These are phyloP conservation scores for Hylyphantes graminicola DNA, from an alignment of 1,140 invertebrate genomes.

Conservation along the genomic window DNA sequence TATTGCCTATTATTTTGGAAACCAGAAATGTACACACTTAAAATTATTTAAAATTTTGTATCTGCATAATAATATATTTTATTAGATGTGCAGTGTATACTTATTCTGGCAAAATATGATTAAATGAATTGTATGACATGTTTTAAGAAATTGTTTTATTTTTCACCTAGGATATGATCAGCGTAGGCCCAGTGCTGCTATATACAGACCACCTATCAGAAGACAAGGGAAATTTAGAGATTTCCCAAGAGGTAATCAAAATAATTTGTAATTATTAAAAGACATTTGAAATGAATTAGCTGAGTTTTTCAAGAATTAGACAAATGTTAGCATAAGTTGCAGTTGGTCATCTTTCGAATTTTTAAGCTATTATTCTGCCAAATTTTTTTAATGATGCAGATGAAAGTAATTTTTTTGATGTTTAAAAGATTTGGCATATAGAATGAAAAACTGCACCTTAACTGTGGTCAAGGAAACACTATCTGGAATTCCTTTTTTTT, in stretches of 20 bases:
- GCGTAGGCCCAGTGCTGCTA: constrained; percentile 4
- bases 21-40: background rate
- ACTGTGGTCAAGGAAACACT: too few species aligned
- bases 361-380: background rate
- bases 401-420: background rate
- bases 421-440: background rate
- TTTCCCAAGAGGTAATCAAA: constrained; percentile 9
- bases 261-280: too few species aligned
- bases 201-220: constrained; percentile 16
- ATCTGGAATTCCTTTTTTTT: too few species aligned
- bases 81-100: too few species aligned
- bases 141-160: background rate
- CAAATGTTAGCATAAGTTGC: too few species aligned
- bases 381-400: background rate
- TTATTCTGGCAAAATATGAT: too few species aligned
- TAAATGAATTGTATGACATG: too few species aligned
- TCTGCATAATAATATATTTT: too few species aligned
- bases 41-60: too few species aligned
- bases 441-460: background rate
- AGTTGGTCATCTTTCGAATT: background rate
- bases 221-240: constrained; percentile 33
- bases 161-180: constrained; percentile 13
- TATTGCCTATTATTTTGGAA: too few species aligned
- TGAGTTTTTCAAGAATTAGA: background rate
- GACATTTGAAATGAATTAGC: background rate